Base-by-base conservation (phyloP, 2,113 vertebrate species). In the Phylloscopus trochiloides region DNA sequence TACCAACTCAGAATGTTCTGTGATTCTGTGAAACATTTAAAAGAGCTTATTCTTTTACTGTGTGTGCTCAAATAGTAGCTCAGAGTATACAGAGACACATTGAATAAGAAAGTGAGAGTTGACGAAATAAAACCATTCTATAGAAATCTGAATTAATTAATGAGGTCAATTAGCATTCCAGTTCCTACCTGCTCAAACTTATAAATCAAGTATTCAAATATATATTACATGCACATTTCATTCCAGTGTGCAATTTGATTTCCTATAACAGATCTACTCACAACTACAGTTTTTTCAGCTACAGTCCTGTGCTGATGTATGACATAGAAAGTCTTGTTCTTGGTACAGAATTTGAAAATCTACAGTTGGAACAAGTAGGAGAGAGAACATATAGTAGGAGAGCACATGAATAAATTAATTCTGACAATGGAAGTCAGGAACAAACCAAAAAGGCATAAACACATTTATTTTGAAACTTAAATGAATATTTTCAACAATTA, bases 401-500 rank as follows among this genome's bases (percentile, higher is more conserved):
- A 59, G 22, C 4, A 70, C 7, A 74, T 70, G 58, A 73, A 82
- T 88, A 93, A 91, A 94, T 94, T 88, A 83, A 66, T 76, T 92
- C 47, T 92, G 86, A 92, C 90, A 93, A 11, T 88, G 75, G 62
- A 86, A 88, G 59, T 77, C 40, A 74, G 79, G 78, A 90, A 82
- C 34, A 92, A 93, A 86, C 68, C 72, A 77, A 74, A 36, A 91
- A 71, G 43, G 36, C 83, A 96, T 92, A 88, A 95, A 77, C 55
- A 86, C 20, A 88, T 92, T 94, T 92, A 94, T 92, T 94, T 92
- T 94, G 72, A 94, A 95, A 80, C 65, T 86, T 77, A 97, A 95
- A 67, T 91, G 72, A 90, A 84, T 88, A 94, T 94, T 97, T 96
- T 94, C 90, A 94, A 92, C 78, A 96, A 96, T 95, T 93, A 80